Evolutionary conservation across 2,113 vertebrate species (phyloP).

Genomic region (Physeter macrocephalus): DNA sequence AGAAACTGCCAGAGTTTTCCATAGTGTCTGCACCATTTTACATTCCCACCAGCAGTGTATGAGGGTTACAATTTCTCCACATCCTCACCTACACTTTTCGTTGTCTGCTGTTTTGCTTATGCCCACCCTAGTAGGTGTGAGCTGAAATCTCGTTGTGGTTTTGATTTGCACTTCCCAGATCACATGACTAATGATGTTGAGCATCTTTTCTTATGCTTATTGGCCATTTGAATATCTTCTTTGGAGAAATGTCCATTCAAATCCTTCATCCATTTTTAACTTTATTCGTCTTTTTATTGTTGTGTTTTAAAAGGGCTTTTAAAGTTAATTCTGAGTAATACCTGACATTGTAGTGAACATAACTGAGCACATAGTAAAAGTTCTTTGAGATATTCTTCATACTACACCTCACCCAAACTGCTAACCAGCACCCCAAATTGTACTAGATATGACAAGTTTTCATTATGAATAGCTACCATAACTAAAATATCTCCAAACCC

Average conservation of each 20-base stretch:
- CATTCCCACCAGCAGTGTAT: not conserved
- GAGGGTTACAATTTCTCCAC: not conserved
- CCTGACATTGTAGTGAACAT: not conserved
- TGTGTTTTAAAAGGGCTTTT: not conserved
- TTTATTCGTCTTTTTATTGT: not conserved
- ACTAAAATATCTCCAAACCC: not conserved
- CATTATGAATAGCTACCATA: not conserved
- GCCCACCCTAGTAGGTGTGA: not conserved
- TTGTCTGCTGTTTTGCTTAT: not conserved
- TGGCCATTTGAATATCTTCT: not conserved
- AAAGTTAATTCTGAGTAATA: not conserved
- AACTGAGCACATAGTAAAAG: not conserved
- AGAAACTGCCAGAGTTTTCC: not conserved
- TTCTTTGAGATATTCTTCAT: not conserved
- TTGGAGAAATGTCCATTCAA: not conserved
- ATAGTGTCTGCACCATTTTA: not conserved
- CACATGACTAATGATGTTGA: not conserved
- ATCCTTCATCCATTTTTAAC: not conserved
- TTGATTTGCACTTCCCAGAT: not conserved
- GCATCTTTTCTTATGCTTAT: not conserved
- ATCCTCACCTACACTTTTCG: not conserved
- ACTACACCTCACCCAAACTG: not conserved
- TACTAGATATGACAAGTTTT: not conserved
- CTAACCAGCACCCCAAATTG: not conserved
- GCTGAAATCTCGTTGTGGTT: not conserved